Evolutionary conservation across 2,797 vertebrate species (phyloP), one percentile per base, ranked within the genome.

Genomic region (Muraenolepis orangiensis): DNA sequence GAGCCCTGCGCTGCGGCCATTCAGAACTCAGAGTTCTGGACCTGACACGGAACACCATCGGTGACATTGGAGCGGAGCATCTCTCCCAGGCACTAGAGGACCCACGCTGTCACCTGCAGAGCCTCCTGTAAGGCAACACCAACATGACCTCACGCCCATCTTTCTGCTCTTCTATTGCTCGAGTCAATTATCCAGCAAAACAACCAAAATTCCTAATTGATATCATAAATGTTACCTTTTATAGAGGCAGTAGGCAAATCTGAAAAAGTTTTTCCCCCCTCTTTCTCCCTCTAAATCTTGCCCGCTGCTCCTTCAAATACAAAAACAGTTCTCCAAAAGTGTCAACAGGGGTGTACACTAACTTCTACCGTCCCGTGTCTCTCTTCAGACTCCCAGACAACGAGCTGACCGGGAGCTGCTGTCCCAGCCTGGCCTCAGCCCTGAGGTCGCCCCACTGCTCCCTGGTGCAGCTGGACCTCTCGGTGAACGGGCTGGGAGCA

Each of bases 391-490:
- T 96, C 61, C 90, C 71, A 28, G 90, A 85, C 61, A 92, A 85
- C 0, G 66, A 87, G 1, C 73, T 96, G 88, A 93, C 92, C 0
- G 76, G 82, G 0, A 74, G 38, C 0, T 93, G 93, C 90, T 96
- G 95, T 30, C 69, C 85, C 0, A 75, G 71, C 42, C 77, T 97
- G 0, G 93, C 90, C 69, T 77, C 87, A 0, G 66, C 85, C 67
- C 85, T 98, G 76, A 77, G 78, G 74, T 92, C 91, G 4, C 81
- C 88, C 51, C 77, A 86, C 81, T 94, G 90, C 81, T 78, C 14
- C 42, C 88, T 98, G 76, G 80, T 85, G 0, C 93, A 95, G 75
- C 87, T 98, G 82, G 92, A 96, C 72, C 88, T 96, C 46, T 95
- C 95, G 69, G 86, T 94, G 70, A 98, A 96, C 66, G 72, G 87